Evolutionary conservation across 2,797 vertebrate species (phyloP).

Genomic region (Sylvilagus floridanus): DNA sequence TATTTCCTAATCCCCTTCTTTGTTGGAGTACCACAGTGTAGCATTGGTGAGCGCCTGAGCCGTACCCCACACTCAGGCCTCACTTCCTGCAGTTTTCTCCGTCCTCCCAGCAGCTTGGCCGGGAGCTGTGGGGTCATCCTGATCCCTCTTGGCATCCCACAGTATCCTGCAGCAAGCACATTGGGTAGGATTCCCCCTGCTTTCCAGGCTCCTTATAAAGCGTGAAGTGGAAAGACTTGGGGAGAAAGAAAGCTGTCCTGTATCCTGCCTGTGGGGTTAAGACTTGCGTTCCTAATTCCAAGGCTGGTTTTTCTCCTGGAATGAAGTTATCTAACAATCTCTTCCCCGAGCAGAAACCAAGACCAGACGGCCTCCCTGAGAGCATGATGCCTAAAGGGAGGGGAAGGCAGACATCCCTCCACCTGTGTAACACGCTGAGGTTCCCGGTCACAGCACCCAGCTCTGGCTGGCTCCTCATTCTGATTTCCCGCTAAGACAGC

Average conservation of each 20-base stretch:
- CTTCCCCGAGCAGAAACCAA: neutral
- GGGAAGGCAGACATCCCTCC: neutral
- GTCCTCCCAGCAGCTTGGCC: neutral
- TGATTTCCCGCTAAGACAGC: too few species aligned
- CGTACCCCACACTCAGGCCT: neutral
- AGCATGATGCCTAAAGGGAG: neutral
- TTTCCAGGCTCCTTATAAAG: neutral
- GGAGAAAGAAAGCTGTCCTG: neutral
- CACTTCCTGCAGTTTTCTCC: neutral
- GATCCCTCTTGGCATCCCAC: neutral
- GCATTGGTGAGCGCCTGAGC: neutral
- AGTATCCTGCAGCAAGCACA: neutral
- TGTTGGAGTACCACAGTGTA: neutral
- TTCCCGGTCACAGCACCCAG: too few species aligned
- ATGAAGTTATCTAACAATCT: neutral
- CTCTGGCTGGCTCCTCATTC: too few species aligned
- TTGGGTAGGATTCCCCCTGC: neutral
- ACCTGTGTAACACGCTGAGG: too few species aligned
- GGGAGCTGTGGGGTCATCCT: neutral
- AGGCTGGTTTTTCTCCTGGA: neutral
- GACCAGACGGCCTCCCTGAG: neutral
- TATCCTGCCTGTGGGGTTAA: neutral
- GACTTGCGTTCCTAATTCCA: constrained; percentile 7
- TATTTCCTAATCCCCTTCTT: neutral
- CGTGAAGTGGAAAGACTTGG: neutral